Evolutionary conservation across 2,113 vertebrate genomes (phyloP), one percentile per base, ranked within the genome.

Genomic region (Patagioenas fasciata): DNA sequence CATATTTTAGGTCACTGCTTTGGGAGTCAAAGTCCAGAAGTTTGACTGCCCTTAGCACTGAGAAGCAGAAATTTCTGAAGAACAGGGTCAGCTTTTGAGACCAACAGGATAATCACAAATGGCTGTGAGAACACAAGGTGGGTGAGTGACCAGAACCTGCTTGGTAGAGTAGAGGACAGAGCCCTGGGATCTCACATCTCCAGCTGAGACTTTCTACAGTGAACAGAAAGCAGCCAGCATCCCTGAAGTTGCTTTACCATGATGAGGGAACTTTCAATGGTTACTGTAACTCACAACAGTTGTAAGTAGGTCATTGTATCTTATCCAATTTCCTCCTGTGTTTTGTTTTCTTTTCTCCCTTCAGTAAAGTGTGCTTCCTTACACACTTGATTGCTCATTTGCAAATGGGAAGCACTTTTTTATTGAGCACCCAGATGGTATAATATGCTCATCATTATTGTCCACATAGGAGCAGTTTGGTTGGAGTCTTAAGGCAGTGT

Each of bases 331-430:
- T 80, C 65, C 65, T 87, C 48, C 19, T 32, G 67, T 3, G 0
- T 91, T 87, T 91, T 91, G 40, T 78, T 87, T 91, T 50, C 44
- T 74, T 66, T 84, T 74, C 57, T 79, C 34, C 26, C 53, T 89
- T 93, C 54, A 80, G 54, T 66, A 94, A 78, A 85, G 20, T 32
- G 64, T 38, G 44, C 13, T 88, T 88, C n/a, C 80, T 95, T 92
- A 70, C 44, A 65, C 64, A 91, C 89, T 85, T 80, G 80, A 58
- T 73, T 88, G 65, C 72, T 80, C 91, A 38, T 82, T 96, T 88
- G 62, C 64, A 88, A 93, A 91, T 58, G n/a, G 15, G 29, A 80
- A 72, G 10, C 0, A 0, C 8, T 88, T 93, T 93, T 88, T 77
- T 72, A 44, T 6, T 5, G 62, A 95, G 69, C 64, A 67, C 47